Conservation (phyloP, 2,888 invertebrate species). For the Trachelus iudaicus region DNA sequence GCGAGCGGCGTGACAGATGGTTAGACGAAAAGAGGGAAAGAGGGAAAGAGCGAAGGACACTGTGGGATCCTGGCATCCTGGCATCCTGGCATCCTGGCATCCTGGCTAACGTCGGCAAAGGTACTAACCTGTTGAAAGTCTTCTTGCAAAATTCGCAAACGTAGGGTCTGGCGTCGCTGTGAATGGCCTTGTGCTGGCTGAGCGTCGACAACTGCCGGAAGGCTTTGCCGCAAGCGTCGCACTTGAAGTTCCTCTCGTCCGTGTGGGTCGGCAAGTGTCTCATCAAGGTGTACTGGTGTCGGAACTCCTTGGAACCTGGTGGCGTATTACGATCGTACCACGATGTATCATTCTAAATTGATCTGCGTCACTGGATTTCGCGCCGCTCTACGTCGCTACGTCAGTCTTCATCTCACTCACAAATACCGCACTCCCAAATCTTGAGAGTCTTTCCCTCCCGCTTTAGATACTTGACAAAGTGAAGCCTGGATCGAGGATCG, state of each 20-base stretch:
- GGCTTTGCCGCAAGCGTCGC: slow-evolving; percentile 79
- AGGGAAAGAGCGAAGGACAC: too few relatives aligned
- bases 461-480: slow-evolving; percentile 76
- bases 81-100: too few relatives aligned
- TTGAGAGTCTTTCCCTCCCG: slow-evolving; percentile 76
- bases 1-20: too few relatives aligned
- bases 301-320: slow-evolving; percentile 77
- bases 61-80: too few relatives aligned
- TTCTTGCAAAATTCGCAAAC: slow-evolving; percentile 81
- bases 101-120: neutral
- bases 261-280: slow-evolving; percentile 82
- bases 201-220: slow-evolving; percentile 81
- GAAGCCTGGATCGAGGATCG: slow-evolving; percentile 72
- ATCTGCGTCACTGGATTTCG: neutral
- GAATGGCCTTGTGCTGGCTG: slow-evolving; percentile 82
- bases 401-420: slow-evolving; percentile 66
- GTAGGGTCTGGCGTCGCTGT: slow-evolving; percentile 80
- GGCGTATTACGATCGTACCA: neutral
- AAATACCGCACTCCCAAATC: slow-evolving; percentile 81
- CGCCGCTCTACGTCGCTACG: too few relatives aligned
- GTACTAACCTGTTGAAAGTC: slow-evolving; percentile 73
- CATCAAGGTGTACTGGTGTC: slow-evolving; percentile 81
- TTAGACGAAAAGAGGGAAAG: too few relatives aligned
- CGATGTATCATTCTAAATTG: neutral
- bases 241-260: slow-evolving; percentile 81